Percentiles rank a stretch among this genome's conserved stretches.
phyloP scores from a whole-genome alignment of 2,888 invertebrate species.

The Oscheius sp. region DNA sequence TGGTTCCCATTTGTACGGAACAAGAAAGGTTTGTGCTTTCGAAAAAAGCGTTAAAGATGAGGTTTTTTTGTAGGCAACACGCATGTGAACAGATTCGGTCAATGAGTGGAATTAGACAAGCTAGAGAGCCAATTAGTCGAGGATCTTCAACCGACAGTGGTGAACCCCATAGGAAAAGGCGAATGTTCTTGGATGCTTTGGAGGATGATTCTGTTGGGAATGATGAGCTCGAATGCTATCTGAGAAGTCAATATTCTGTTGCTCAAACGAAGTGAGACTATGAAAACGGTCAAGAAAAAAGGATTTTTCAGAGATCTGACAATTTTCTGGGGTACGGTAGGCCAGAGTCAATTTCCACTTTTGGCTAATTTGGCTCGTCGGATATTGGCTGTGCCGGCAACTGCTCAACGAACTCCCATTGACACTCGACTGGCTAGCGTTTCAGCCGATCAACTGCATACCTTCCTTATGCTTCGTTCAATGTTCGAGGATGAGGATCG shows the following conservation, averaged over 20 bases:
- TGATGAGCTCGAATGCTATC: constrained; percentile 62
- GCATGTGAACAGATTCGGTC: constrained; percentile 44
- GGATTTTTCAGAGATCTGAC: constrained; percentile 52
- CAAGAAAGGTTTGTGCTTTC: constrained; percentile 39
- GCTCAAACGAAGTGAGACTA: constrained; percentile 44
- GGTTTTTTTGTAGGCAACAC: background rate
- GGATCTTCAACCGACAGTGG: constrained; percentile 48
- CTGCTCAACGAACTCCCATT: constrained; percentile 41
- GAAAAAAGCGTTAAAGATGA: background rate
- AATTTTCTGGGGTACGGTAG: constrained; percentile 62
- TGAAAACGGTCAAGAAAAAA: background rate
- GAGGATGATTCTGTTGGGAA: constrained; percentile 60
- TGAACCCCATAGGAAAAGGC: constrained; percentile 55
- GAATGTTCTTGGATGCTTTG: constrained; percentile 60
- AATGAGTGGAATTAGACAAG: constrained; percentile 41
- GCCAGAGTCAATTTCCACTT: constrained; percentile 57
- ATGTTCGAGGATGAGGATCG: constrained; percentile 49
- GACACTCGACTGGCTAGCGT: constrained; percentile 43
- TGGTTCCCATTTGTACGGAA: constrained; percentile 55
- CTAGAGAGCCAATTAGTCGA: constrained; percentile 43
- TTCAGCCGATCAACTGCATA: constrained; percentile 44
- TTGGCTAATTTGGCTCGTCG: constrained; percentile 57
- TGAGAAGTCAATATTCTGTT: constrained; percentile 42
- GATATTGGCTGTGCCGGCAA: constrained; percentile 42
- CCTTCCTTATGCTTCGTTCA: constrained; percentile 49